A percentile compares a stretch with the other conserved stretches of the same genome.
Evolutionary conservation across 2,113 vertebrate genomes (phyloP).

Genomic region (Tringa solitaria): DNA sequence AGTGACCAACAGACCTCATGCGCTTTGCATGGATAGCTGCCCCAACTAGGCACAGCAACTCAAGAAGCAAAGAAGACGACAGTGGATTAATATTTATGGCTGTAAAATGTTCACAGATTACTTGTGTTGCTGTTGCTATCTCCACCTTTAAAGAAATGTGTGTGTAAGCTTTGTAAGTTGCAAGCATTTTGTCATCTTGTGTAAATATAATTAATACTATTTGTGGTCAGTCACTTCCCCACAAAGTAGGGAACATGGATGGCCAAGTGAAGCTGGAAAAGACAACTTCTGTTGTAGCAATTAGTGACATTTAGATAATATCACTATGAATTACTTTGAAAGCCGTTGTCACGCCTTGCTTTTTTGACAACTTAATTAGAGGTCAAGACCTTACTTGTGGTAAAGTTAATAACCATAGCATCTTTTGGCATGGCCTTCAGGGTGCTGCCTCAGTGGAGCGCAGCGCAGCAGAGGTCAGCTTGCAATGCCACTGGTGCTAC

Average conservation of each 20-base stretch:
- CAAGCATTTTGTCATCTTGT: not conserved
- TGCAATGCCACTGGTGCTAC: not conserved
- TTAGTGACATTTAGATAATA: slow-evolving; percentile 18
- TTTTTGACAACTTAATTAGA: slow-evolving; percentile 12
- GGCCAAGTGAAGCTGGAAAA: not conserved
- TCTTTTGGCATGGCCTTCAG: not conserved
- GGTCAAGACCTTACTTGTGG: not conserved
- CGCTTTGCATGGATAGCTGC: not conserved
- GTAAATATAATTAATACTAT: not conserved
- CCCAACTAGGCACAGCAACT: not conserved
- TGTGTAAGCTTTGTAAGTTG: not conserved
- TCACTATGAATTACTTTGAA: not conserved
- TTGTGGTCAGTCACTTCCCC: not conserved
- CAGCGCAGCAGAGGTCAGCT: not conserved
- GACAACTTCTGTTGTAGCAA: not conserved
- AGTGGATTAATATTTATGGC: not conserved
- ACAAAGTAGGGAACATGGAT: not conserved
- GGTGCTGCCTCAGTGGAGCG: not conserved
- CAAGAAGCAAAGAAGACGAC: not conserved
- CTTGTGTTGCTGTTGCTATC: not conserved
- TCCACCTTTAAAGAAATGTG: not conserved
- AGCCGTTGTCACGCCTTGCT: not conserved
- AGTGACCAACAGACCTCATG: not conserved
- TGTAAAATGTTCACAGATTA: not conserved
- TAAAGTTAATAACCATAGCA: not conserved